Evolutionary conservation across 2,797 vertebrate species (phyloP).

Genomic region (Anguilla obscura): DNA sequence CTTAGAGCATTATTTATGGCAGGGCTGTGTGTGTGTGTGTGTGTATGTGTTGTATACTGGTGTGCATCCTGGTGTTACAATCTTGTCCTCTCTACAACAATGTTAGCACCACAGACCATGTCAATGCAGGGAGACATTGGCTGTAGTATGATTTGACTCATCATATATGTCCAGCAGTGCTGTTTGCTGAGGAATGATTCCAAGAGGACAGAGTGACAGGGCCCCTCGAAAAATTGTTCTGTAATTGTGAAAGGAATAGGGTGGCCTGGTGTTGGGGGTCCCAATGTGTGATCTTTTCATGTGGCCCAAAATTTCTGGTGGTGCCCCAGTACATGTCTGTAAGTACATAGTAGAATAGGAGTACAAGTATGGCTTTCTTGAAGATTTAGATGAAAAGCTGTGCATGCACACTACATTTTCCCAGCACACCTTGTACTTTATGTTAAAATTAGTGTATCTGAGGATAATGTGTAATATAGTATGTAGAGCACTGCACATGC

Average conservation of each 20-base stretch:
- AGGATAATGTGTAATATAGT: background rate
- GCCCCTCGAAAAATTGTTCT: too few species aligned
- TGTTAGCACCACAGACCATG: background rate
- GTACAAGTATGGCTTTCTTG: background rate
- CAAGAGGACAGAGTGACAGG: too few species aligned
- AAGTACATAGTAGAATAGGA: background rate
- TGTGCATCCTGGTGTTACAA: background rate
- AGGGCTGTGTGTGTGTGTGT: background rate
- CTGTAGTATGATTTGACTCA: background rate
- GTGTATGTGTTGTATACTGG: background rate
- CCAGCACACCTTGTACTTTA: background rate
- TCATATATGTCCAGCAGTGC: background rate
- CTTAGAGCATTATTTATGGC: too few species aligned
- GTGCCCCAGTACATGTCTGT: background rate
- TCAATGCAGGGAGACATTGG: background rate
- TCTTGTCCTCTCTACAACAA: background rate
- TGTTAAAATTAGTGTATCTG: background rate
- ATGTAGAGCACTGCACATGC: background rate
- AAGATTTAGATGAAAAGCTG: background rate
- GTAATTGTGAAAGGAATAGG: too few species aligned
- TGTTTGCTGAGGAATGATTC: too few species aligned
- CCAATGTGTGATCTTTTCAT: too few species aligned
- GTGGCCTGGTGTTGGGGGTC: too few species aligned
- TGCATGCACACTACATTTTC: background rate
- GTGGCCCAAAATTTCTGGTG: too few species aligned